Conservation (phyloP, 1,140 invertebrate species). For the Marisa cornuarietis region DNA sequence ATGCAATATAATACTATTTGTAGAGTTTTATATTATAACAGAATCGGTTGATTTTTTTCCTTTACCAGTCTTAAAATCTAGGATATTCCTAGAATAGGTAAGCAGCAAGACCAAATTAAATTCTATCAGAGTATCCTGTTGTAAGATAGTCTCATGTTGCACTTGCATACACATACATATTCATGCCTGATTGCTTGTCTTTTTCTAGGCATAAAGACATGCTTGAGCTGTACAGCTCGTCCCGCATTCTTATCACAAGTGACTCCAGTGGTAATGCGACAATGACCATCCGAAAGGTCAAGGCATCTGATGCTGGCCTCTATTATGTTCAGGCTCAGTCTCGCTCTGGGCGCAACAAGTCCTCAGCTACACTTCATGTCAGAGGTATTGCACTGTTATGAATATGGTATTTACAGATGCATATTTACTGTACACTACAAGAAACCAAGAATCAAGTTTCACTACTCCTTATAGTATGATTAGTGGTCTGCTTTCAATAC, state of each 20-base stretch:
- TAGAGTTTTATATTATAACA: no score
- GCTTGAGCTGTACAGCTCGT: slow-evolving; percentile 41
- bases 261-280: slow-evolving; percentile 53
- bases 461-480: no score
- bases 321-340: slow-evolving; percentile 59
- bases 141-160: no score
- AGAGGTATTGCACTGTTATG: slow-evolving; percentile 40
- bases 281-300: slow-evolving; percentile 54
- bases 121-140: no score
- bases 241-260: slow-evolving; percentile 39
- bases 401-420: neutral
- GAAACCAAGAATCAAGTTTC: neutral
- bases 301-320: slow-evolving; percentile 55
- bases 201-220: slow-evolving; percentile 58
- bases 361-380: slow-evolving; percentile 57
- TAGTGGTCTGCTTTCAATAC: no score
- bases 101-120: no score
- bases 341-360: slow-evolving; percentile 54
- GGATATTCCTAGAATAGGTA: no score
- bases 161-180: no score
- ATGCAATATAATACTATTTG: no score
- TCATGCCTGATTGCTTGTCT: slow-evolving; percentile 12
- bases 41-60: no score
- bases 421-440: neutral
- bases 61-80: no score